Base-by-base conservation (phyloP, 2,888 invertebrate genomes). In the Erebia palarica region DNA sequence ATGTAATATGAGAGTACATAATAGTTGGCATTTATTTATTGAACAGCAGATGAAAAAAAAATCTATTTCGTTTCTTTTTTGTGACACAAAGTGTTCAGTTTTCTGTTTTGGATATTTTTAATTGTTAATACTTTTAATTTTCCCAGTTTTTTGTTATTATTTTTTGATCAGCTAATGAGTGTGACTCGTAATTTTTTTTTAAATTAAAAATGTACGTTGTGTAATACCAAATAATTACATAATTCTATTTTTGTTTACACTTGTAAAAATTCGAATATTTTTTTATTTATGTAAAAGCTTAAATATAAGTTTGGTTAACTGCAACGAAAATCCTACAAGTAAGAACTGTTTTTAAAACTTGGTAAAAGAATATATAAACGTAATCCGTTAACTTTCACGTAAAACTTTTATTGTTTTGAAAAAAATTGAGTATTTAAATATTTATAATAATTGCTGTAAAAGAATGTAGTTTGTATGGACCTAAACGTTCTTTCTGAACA, bases 211-310 rank as follows among this genome's bases (percentile, higher is more conserved):
- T 16, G 21, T 80, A 87, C 87, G 86, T 91, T 90, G 88, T 90
- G 87, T 91, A 90, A 90, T 90, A 88, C 92, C 92, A 92, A 92
- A 92, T 90, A 92, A 83, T 83, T 86, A 84, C 85, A 83, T 81
- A 80, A 86, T 87, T 85, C 84, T 87, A 86, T 88, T 88, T 86
- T 83, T 85, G 84, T 86, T 89, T 87, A 86, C 84, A 84, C 86
- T 78, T 86, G 84, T 87, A 85, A 87, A 84, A 80, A 80, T 85
- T 90, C 86, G 88, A 90, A 89, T 90, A 86, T 88, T 87, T 85
- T 85, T 82, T 81, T 77, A 80, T 82, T 79, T 79, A 78, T 80
- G 77, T 80, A 81, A 76, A 67, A 13, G 77, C 76, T 51, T 85
- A 78, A 82, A 76, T 79, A 75, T 86, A 84, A 85, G 83, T 84